Conservation (phyloP, 2,113 vertebrate species). For the Parotia lawesii region DNA sequence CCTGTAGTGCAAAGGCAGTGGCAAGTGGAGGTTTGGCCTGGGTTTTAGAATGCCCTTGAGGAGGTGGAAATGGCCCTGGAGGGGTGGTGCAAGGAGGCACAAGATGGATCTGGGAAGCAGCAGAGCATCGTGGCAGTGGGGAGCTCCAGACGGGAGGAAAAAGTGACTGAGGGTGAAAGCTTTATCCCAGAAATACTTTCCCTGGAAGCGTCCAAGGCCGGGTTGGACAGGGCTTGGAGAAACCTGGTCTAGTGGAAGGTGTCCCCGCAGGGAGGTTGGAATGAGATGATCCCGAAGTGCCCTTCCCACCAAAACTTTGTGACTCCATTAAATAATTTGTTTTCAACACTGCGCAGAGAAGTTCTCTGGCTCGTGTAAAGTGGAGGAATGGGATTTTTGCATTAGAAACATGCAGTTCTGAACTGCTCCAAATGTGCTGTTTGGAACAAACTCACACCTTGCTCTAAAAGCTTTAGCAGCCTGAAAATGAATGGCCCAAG, state of each 20-base stretch:
- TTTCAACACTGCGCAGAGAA: not conserved
- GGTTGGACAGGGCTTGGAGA: not conserved
- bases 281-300: not conserved
- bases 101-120: accelerated
- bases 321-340: not conserved
- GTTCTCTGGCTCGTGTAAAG: not conserved
- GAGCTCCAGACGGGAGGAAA: not conserved
- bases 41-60: not conserved
- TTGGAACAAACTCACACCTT: not conserved
- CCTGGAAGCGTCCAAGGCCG: not conserved
- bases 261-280: not conserved
- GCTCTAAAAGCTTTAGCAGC: not conserved
- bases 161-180: not conserved
- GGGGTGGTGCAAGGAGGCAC: not conserved
- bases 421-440: not conserved
- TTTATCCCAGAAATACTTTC: not conserved
- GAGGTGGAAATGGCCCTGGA: not conserved
- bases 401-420: not conserved
- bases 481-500: not conserved
- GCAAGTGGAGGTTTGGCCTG: not conserved
- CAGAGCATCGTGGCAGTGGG: not conserved
- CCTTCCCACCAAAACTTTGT: not conserved
- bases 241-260: not conserved
- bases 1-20: conserved; percentile 28
- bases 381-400: not conserved